Conservation (phyloP, 2,888 invertebrate species). For the Kuschelorhynchus macadamiae region DNA sequence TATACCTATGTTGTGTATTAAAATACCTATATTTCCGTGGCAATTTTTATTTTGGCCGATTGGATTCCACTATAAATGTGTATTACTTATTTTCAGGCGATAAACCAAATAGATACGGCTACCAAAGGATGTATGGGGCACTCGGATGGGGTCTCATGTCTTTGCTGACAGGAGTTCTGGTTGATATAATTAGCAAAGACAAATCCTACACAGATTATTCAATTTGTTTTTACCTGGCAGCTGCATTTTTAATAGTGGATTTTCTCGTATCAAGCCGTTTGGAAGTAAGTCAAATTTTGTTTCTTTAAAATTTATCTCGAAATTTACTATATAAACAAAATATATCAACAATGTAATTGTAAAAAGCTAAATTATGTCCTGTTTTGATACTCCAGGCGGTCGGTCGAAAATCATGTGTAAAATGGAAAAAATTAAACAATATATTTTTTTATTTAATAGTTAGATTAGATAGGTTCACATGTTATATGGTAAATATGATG, state of each 20-base stretch:
- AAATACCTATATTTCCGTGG: too few relatives aligned
- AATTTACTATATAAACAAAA: too few relatives aligned
- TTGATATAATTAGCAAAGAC: slow-evolving; percentile 81
- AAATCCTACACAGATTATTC: slow-evolving; percentile 80
- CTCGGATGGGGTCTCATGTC: slow-evolving; percentile 89
- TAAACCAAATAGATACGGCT: slow-evolving; percentile 83
- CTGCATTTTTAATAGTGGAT: slow-evolving; percentile 77
- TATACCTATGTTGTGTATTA: too few relatives aligned
- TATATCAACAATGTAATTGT: too few relatives aligned
- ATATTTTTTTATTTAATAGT: too few relatives aligned
- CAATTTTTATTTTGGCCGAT: too few relatives aligned
- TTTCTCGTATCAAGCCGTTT: slow-evolving; percentile 77
- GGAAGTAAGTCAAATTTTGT: slow-evolving; percentile 68
- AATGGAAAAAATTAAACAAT: too few relatives aligned
- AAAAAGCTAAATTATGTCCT: too few relatives aligned
- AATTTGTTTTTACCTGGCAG: slow-evolving; percentile 84
- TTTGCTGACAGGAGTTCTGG: slow-evolving; percentile 81
- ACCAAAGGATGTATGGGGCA: slow-evolving; percentile 90
- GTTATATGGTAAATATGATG: too few relatives aligned
- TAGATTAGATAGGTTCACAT: not conserved
- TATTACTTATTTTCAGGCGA: slow-evolving; percentile 74
- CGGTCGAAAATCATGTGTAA: too few relatives aligned
- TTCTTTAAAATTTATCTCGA: not conserved
- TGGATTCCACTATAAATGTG: too few relatives aligned
- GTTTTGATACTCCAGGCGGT: too few relatives aligned